Evolutionary conservation across 2,888 invertebrate genomes (phyloP).

Genomic region (Rugalucina vietnamica): DNA sequence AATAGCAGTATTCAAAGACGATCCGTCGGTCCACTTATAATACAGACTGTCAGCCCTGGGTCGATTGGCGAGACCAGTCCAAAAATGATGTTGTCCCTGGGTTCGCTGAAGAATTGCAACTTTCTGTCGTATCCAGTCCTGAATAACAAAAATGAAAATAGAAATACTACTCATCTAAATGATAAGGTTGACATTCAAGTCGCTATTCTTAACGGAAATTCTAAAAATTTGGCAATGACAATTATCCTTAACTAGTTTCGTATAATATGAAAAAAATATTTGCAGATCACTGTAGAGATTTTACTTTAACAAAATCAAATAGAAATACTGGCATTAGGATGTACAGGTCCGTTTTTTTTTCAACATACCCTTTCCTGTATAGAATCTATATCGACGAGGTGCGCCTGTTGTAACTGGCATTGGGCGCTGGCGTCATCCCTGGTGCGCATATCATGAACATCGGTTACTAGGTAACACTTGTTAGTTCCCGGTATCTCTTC

Average conservation of each 20-base stretch:
- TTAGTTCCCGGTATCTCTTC: conserved; percentile 63
- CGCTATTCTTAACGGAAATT: too few relatives aligned
- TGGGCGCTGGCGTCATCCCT: conserved; percentile 66
- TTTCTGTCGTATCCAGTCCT: conserved; percentile 67
- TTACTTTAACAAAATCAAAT: too few relatives aligned
- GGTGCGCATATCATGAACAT: conserved; percentile 59
- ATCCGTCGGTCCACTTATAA: conserved; percentile 65
- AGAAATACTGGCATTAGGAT: too few relatives aligned
- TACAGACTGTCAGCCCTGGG: conserved; percentile 63
- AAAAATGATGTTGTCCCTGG: conserved; percentile 62
- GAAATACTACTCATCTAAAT: too few relatives aligned
- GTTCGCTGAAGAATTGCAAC: conserved; percentile 44
- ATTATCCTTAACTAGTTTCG: too few relatives aligned
- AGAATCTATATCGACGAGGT: conserved; percentile 66
- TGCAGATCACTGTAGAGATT: too few relatives aligned
- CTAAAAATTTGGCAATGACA: too few relatives aligned
- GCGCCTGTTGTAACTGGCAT: conserved; percentile 66
- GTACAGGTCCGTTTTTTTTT: too few relatives aligned
- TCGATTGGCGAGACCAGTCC: conserved; percentile 66
- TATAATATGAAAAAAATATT: too few relatives aligned
- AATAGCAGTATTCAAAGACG: conserved; percentile 52
- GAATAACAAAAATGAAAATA: too few relatives aligned
- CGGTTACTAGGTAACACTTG: conserved; percentile 67
- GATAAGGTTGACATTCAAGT: too few relatives aligned
- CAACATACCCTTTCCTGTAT: conserved; percentile 63